phyloP scores from a whole-genome alignment of 1,140 invertebrate species.

The Drosophila sp. region DNA sequence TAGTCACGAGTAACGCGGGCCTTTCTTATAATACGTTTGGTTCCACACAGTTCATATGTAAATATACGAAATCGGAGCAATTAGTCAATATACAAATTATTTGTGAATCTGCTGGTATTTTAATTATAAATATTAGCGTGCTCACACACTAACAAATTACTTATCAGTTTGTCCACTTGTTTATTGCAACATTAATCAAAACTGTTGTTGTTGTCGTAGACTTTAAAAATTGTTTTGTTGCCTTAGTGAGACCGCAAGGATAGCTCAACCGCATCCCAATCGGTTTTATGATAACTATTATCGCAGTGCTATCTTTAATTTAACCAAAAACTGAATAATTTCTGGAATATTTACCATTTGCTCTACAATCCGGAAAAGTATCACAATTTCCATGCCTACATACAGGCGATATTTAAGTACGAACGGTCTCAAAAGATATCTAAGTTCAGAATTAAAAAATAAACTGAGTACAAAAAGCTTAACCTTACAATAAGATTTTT shows the following conservation, averaged over 20 bases:
- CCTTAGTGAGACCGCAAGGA: slow-evolving; percentile 14
- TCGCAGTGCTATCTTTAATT: slow-evolving; percentile 21
- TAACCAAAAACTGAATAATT: slow-evolving; percentile 17
- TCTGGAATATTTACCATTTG: slow-evolving; percentile 14
- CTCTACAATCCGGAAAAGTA: no score
- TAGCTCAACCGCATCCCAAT: slow-evolving; percentile 32
- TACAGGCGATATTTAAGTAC: no score
- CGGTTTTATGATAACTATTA: slow-evolving; percentile 37
- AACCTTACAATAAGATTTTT: no score
- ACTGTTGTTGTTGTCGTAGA: background rate
- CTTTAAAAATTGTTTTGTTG: background rate
- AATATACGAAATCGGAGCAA: slow-evolving; percentile 1
- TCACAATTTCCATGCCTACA: no score
- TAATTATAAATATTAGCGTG: background rate
- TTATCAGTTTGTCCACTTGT: background rate
- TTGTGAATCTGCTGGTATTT: slow-evolving; percentile 16
- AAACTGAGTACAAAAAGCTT: no score
- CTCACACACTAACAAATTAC: background rate
- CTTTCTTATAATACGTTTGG: background rate
- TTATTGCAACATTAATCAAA: background rate
- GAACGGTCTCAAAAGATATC: no score
- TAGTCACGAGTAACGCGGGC: background rate
- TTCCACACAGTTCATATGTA: slow-evolving; percentile 1
- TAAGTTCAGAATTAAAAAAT: no score
- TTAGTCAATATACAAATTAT: slow-evolving; percentile 16